Percentiles rank a stretch among this genome's conserved stretches.
phyloP scores from a whole-genome alignment of 1,140 invertebrate genomes.

The Orchestia grillus region DNA sequence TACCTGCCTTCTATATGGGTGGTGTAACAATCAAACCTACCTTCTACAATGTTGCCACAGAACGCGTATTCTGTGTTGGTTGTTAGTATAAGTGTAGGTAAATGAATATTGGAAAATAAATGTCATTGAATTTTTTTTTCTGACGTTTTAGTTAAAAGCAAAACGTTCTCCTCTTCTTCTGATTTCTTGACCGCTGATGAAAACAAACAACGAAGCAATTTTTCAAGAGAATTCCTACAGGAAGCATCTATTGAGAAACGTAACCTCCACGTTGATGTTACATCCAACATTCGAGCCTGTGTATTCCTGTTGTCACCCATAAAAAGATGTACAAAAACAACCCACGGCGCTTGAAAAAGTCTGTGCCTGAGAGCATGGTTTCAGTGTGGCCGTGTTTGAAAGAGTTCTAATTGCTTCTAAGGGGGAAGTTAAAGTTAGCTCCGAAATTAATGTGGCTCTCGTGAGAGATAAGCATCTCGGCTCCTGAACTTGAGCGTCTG shows the following conservation, averaged over 20 bases:
- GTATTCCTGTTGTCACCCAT: not conserved
- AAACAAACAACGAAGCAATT: not conserved
- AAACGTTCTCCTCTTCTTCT: not conserved
- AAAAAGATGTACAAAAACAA: not conserved
- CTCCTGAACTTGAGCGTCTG: not conserved
- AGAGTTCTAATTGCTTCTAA: conserved; percentile 9
- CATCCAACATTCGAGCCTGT: not conserved
- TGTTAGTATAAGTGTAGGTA: too few species aligned
- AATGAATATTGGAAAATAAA: not conserved
- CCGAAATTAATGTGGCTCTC: not conserved
- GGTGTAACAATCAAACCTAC: too few species aligned
- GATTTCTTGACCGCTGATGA: not conserved
- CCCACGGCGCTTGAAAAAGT: not conserved
- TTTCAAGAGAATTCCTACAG: not conserved
- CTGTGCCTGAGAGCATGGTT: not conserved
- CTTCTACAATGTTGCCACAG: too few species aligned
- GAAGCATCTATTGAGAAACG: too few species aligned
- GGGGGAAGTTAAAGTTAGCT: not conserved
- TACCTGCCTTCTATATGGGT: too few species aligned
- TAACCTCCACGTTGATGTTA: not conserved
- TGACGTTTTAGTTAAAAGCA: not conserved
- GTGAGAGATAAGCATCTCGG: not conserved
- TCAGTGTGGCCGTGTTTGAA: not conserved
- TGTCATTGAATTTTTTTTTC: not conserved
- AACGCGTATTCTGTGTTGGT: too few species aligned